Base-by-base conservation (phyloP, 1,140 invertebrate genomes). In the Diuraphis noxia region DNA sequence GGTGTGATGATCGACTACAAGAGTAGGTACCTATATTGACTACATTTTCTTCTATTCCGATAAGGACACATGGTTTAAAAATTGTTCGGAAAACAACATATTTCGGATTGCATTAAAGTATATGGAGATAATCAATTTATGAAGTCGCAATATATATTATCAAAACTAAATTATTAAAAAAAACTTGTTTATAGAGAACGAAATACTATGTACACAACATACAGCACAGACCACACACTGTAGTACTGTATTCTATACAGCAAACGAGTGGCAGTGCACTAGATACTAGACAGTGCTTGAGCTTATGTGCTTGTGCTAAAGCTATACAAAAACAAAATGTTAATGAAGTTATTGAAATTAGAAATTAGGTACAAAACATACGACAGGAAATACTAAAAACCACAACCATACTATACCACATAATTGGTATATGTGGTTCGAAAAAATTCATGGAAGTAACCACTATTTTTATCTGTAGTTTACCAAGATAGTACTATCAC, bases 61-160 rank as follows among this genome's bases (percentile, higher is more conserved):
- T 41, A 91, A 77, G 81, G 79, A 34, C 86, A 88, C 81, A 92
- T 92, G 63, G 88, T 92, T 63, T 86, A 86, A 86, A 86, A 49
- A 86, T 21, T 36, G 23, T 4, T 52, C 34, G 10, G 34, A 38
- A 36, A 85, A 52, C 34, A 36, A 49, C 21, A 36, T 46, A 86
- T 86, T 38, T 52, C 19, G 8, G 36, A 86, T 86, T 38, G 8
- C 19, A 23, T 10, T 10, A 7, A 36, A 52, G 21, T 46, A 2
- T 9, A 85, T 6, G 46, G 10, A 41, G 38, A n/a, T 43, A 36
- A 86, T 86, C 8, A 49, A 86, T 49, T 49, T 49, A 1, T 36
- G 4, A 36, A 49, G n/a, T 49, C 34, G 41, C 4, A 86, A 49
- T 46, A 36, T 46, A 36, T 21, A 86, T 7, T 8, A 43, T 19